phyloP scores from a whole-genome alignment of 2,113 vertebrate species.

The Saccopteryx bilineata region DNA sequence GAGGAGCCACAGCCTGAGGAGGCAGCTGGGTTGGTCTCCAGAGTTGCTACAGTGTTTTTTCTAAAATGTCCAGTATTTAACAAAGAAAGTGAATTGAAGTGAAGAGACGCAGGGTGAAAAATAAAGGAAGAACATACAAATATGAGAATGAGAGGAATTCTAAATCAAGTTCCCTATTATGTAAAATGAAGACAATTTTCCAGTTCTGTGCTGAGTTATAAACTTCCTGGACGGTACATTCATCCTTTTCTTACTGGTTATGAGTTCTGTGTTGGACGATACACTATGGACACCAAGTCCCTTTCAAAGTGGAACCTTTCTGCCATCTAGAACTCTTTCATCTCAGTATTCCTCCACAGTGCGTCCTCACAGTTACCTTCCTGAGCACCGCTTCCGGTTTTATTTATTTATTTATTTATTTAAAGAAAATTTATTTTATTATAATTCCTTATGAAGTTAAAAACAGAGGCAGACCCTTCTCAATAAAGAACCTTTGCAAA shows the following conservation, averaged over 20 bases:
- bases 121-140: background rate
- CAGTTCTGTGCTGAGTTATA: background rate
- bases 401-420: too few species aligned
- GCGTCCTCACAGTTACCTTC: too few species aligned
- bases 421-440: too few species aligned
- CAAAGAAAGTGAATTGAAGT: background rate
- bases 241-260: background rate
- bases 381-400: too few species aligned
- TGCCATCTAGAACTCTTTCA: too few species aligned
- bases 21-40: too few species aligned
- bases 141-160: background rate
- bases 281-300: background rate
- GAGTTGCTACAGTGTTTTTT: background rate
- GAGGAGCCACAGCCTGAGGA: too few species aligned
- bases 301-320: background rate
- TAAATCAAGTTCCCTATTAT: background rate
- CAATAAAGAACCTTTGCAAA: too few species aligned
- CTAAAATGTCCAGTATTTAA: background rate
- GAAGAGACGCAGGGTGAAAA: background rate
- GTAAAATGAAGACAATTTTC: background rate
- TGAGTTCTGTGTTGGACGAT: background rate
- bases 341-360: too few species aligned
- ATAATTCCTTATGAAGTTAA: too few species aligned
- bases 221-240: background rate
- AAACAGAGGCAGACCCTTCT: too few species aligned